A percentile compares a stretch with the other conserved stretches of the same genome.
These are phyloP conservation scores for Caenorhabditis uteleia DNA, from an alignment of 2,888 invertebrate genomes.

Conservation along the genomic window DNA sequence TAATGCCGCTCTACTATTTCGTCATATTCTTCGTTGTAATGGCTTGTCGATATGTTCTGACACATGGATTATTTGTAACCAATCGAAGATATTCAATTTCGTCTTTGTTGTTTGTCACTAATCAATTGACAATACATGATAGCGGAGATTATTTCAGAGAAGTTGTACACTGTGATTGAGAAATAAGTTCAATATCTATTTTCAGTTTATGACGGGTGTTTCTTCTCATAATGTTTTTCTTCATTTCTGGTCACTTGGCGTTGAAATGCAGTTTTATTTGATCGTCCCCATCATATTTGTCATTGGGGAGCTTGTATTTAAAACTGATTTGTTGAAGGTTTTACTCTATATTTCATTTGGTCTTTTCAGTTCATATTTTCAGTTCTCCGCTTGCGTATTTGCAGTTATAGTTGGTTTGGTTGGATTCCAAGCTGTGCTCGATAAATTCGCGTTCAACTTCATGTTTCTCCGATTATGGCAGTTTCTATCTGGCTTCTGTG, in stretches of 20 bases:
- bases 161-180: too few species aligned
- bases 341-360: too few species aligned
- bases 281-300: conserved; percentile 33
- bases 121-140: conserved; percentile 27
- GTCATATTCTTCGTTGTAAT: conserved; percentile 2
- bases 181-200: not conserved
- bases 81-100: conserved; percentile 19
- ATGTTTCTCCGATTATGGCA: conserved; percentile 37
- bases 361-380: too few species aligned
- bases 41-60: conserved; percentile 4
- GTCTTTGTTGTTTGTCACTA: conserved; percentile 16
- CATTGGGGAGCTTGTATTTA: conserved; percentile 10
- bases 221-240: conserved; percentile 31
- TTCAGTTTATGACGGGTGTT: conserved; percentile 33
- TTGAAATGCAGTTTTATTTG: conserved; percentile 38
- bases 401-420: conserved; percentile 5
- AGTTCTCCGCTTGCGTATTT: conserved; percentile 1
- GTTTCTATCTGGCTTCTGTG: conserved; percentile 30
- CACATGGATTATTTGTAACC: conserved; percentile 9
- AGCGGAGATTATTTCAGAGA: conserved; percentile 30
- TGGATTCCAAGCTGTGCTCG: conserved; percentile 3
- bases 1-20: conserved; percentile 20
- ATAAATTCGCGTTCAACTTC: conserved; percentile 27
- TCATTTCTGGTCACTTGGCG: conserved; percentile 32
- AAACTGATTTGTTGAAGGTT: too few species aligned